Percentiles rank a stretch among this genome's conserved stretches.
Conservation (phyloP, 1,140 invertebrate genomes). For the Drosophila rhopaloa region DNA sequence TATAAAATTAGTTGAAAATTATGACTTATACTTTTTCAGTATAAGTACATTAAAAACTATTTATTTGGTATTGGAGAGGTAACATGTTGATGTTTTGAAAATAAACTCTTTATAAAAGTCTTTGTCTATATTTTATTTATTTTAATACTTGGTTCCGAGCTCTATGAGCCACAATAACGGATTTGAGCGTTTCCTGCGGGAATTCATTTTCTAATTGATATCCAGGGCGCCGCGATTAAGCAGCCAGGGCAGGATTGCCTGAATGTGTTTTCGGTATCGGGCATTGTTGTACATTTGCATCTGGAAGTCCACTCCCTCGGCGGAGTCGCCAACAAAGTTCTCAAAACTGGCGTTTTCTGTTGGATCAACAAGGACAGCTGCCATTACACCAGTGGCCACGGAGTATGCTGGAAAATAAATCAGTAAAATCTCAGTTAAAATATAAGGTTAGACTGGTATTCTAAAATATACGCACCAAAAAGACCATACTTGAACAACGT, state of each 20-base stretch:
- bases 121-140: no score
- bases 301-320: constrained; percentile 61
- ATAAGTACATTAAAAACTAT: no score
- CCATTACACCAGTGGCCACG: constrained; percentile 65
- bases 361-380: constrained; percentile 68
- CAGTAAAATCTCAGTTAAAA: neutral
- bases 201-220: no score
- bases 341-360: constrained; percentile 63
- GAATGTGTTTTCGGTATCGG: constrained; percentile 65
- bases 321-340: constrained; percentile 51
- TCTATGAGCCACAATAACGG: no score
- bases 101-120: no score
- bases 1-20: no score
- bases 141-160: no score
- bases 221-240: constrained; percentile 67
- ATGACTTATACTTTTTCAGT: no score
- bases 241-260: constrained; percentile 69
- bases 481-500: constrained; percentile 50
- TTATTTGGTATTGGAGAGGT: no score
- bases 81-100: no score
- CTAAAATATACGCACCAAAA: constrained; percentile 47
- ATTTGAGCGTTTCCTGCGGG: no score
- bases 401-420: constrained; percentile 38
- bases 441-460: neutral
- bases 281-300: constrained; percentile 60